Evolutionary conservation across 2,888 invertebrate genomes (phyloP).

Genomic region (Oscheius sp.): DNA sequence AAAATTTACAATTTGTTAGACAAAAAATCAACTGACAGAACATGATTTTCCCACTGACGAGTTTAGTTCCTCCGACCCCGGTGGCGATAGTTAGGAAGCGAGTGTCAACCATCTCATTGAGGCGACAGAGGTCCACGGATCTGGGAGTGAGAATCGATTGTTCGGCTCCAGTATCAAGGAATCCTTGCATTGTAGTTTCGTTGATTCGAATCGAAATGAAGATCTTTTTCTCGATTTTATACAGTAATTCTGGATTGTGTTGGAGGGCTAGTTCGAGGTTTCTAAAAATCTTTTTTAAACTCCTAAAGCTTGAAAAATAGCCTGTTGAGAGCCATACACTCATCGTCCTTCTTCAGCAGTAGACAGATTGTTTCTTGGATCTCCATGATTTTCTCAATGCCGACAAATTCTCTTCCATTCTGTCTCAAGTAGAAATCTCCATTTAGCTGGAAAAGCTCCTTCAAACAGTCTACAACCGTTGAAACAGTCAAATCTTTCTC

Average conservation of each 20-base stretch:
- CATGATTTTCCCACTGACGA: neutral
- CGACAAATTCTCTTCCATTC: neutral
- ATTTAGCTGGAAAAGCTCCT: neutral
- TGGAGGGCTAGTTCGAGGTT: neutral
- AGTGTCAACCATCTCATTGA: neutral
- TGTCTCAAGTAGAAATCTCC: neutral
- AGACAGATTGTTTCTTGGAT: neutral
- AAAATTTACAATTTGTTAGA: too few relatives aligned
- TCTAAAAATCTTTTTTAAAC: neutral
- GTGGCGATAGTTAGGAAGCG: neutral
- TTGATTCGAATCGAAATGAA: neutral
- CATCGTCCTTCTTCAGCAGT: neutral
- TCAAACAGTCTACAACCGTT: neutral
- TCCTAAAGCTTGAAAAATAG: neutral
- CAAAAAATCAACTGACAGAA: neutral
- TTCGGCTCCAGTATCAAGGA: conserved; percentile 7
- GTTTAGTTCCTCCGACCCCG: neutral
- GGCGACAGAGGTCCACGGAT: neutral
- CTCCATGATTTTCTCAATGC: neutral
- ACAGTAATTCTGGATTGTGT: neutral
- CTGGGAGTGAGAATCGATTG: neutral
- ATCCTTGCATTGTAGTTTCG: neutral
- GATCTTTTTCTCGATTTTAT: neutral
- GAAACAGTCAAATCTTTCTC: neutral
- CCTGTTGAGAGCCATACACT: neutral